These are phyloP conservation scores for Cyprinella venusta DNA, from an alignment of 2,797 vertebrate species.

Conservation along the genomic window DNA sequence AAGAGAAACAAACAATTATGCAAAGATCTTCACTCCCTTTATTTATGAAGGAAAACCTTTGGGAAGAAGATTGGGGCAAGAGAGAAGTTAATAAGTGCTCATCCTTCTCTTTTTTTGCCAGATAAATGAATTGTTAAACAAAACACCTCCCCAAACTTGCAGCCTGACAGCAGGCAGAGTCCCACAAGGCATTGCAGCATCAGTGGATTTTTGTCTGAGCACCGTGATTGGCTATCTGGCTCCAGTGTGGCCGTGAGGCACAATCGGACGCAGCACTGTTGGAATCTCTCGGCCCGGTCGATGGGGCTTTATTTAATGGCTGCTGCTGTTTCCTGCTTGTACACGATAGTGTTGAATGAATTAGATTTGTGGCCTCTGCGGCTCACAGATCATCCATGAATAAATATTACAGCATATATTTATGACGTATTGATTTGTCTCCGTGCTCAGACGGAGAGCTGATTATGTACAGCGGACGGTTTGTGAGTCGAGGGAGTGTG, in stretches of 20 bases:
- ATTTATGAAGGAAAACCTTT: conserved; percentile 50
- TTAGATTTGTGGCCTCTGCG: conserved; percentile 51
- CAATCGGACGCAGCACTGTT: conserved; percentile 21
- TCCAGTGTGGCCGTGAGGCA: neutral
- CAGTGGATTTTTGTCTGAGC: conserved; percentile 31
- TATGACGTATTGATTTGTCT: conserved; percentile 51
- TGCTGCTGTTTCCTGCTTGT: conserved; percentile 46
- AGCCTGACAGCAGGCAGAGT: conserved; percentile 31
- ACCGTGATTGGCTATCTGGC: conserved; percentile 34
- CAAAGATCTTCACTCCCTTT: conserved; percentile 60
- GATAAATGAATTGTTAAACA: conserved; percentile 57
- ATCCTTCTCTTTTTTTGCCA: conserved; percentile 29
- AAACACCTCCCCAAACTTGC: conserved; percentile 9
- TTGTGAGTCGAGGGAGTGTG: conserved; percentile 14
- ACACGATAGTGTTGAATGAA: conserved; percentile 30
- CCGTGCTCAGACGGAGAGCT: neutral
- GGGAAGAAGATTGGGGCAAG: conserved; percentile 46
- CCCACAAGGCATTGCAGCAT: conserved; percentile 52
- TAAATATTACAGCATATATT: conserved; percentile 49
- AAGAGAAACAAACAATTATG: conserved; percentile 77
- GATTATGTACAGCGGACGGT: conserved; percentile 5
- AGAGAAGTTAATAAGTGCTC: conserved; percentile 51
- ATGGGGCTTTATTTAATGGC: conserved; percentile 50
- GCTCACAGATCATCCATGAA: conserved; percentile 48
- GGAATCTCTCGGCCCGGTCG: conserved; percentile 43